Conservation (phyloP, 2,113 vertebrate species). For the Hemibagrus wyckioides region DNA sequence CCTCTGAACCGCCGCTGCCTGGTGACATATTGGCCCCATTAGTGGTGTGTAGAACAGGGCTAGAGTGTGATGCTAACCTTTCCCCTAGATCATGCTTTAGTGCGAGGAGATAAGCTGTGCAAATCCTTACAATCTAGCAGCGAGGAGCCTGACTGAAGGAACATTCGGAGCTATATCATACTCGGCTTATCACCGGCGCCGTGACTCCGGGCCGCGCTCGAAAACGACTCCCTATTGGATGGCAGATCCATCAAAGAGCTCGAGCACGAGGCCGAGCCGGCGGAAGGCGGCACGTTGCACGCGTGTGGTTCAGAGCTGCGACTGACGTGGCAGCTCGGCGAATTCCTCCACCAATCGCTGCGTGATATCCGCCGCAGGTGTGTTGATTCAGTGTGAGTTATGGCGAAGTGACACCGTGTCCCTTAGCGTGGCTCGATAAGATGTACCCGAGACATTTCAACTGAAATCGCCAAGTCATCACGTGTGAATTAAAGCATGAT, state of each 20-base stretch:
- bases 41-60: conserved; percentile 33
- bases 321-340: background rate
- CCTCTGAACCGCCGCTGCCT: conserved; percentile 12
- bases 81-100: conserved; percentile 38
- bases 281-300: background rate
- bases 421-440: background rate
- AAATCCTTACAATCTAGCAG: conserved; percentile 41
- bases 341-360: background rate
- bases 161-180: conserved; percentile 32
- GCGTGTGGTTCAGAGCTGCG: background rate
- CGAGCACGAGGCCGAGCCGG: background rate
- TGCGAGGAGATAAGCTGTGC: conserved; percentile 49
- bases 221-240: conserved; percentile 1
- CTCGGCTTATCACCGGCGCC: conserved; percentile 7
- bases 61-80: conserved; percentile 46
- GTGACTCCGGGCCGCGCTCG: background rate
- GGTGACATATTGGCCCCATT: conserved; percentile 48
- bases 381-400: conserved; percentile 20
- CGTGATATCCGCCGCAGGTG: background rate
- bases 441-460: background rate
- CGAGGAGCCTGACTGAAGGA: conserved; percentile 28
- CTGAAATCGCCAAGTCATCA: background rate
- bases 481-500: background rate
- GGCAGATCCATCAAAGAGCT: conserved; percentile 1
- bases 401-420: background rate